A percentile compares a stretch with the other conserved stretches of the same genome.
phyloP scores from a whole-genome alignment of 2,888 invertebrate species.

The Holacanthella duospinosa region DNA sequence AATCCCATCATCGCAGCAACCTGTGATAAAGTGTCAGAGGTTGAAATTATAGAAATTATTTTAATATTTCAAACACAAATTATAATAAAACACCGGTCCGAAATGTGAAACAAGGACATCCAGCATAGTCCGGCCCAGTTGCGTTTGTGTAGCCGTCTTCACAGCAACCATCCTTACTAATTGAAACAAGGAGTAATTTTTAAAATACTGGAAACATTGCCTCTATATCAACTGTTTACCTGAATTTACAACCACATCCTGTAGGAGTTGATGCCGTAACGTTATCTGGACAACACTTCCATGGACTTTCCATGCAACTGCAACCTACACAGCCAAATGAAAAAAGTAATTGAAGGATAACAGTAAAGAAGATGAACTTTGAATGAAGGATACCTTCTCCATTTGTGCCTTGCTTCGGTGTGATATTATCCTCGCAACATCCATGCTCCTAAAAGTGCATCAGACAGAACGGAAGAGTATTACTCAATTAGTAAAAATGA shows the following conservation, averaged over 20 bases:
- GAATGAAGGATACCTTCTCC: slow-evolving; percentile 58
- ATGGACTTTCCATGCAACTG: slow-evolving; percentile 62
- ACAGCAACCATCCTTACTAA: slow-evolving; percentile 60
- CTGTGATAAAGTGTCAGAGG: slow-evolving; percentile 68
- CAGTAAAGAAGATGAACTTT: not conserved
- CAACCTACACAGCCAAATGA: slow-evolving; percentile 55
- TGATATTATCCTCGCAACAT: slow-evolving; percentile 84
- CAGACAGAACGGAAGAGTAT: too few relatives aligned
- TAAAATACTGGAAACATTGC: slow-evolving; percentile 37
- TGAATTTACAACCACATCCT: slow-evolving; percentile 69
- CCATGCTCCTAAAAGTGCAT: slow-evolving; percentile 49
- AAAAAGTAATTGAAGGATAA: not conserved
- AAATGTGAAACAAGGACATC: slow-evolving; percentile 66
- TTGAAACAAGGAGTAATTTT: too few relatives aligned
- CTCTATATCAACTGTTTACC: slow-evolving; percentile 60
- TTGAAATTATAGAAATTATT: slow-evolving; percentile 44
- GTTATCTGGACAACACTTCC: slow-evolving; percentile 79
- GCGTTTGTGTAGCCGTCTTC: slow-evolving; percentile 68
- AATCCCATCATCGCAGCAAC: slow-evolving; percentile 78
- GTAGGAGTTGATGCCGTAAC: not conserved
- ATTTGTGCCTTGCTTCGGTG: slow-evolving; percentile 67
- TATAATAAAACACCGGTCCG: slow-evolving; percentile 60
- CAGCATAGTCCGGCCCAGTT: slow-evolving; percentile 62
- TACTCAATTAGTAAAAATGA: too few relatives aligned
- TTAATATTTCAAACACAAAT: not conserved